phyloP scores from a whole-genome alignment of 2,113 vertebrate species.

The Neodontobutis hainanensis region DNA sequence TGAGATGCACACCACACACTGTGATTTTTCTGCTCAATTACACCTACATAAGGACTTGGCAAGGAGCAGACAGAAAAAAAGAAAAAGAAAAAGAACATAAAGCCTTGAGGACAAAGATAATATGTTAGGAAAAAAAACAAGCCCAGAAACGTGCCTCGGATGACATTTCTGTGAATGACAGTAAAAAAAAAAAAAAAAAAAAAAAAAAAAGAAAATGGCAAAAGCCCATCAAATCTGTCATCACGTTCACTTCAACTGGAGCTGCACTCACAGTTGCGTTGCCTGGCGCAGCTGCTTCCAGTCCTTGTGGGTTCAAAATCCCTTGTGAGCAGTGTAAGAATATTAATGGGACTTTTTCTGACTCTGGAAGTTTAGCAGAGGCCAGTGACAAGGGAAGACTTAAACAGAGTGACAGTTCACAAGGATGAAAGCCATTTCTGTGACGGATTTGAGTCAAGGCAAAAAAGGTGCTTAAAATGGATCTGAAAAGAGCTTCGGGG shows the following conservation, averaged over 20 bases:
- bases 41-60: conserved; percentile 25
- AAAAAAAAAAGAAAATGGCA: conserved; percentile 20
- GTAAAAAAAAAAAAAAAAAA: conserved; percentile 17
- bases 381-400: conserved; percentile 44
- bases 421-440: conserved; percentile 57
- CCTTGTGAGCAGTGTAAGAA: conserved; percentile 45
- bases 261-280: conserved; percentile 26
- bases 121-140: conserved; percentile 29
- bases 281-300: conserved; percentile 28
- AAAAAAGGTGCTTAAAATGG: conserved; percentile 36
- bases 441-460: conserved; percentile 52
- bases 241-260: conserved; percentile 43
- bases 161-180: conserved; percentile 41
- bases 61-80: conserved; percentile 9
- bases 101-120: conserved; percentile 23
- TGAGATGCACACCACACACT: conserved; percentile 4
- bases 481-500: conserved; percentile 38
- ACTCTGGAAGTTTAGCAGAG: conserved; percentile 48
- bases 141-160: conserved; percentile 22
- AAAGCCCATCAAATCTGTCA: conserved; percentile 46
- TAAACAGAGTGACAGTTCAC: conserved; percentile 57
- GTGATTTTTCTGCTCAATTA: conserved; percentile 45
- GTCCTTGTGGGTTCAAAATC: conserved; percentile 43
- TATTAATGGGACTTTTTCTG: conserved; percentile 54
- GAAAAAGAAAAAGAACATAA: not conserved